Evolutionary conservation across 2,797 vertebrate genomes (phyloP), one percentile per base, ranked within the genome.

Genomic region (Acomys russatus): DNA sequence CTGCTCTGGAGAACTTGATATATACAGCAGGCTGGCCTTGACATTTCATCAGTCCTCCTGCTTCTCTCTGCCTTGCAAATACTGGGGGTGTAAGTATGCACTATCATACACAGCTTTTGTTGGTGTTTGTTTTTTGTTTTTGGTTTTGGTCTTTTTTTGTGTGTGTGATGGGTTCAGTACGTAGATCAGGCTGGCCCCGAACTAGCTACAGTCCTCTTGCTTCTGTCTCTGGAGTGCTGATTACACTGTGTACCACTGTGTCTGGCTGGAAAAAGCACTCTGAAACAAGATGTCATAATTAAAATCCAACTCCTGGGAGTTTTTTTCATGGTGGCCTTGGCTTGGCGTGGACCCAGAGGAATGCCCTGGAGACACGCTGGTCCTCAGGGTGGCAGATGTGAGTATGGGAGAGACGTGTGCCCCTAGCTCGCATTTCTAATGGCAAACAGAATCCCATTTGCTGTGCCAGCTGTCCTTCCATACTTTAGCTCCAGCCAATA

Each of bases 401-500:
- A 66, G 59, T 64, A 18, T 73, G 92, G 74, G 83, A 54, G n/a
- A 86, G 51, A 86, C 6, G 30, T 23, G 71, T 51, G 30, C 71
- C 87, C 87, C 59, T 44, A 77, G 77, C 38, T 74, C 54, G 38
- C 82, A 51, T 78, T 95, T 68, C 90, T 79, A 12, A 71, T n/a
- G 79, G 95, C 84, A 82, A 92, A 91, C 94, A 86, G 96, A 96
- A 97, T 96, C 94, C 97, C 97, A 96, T 94, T 98, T 98, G 97
- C 97, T 94, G 95, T 97, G 91, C 98, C 98, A 98, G 98, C 98
- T 98, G 98, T 98, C 98, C 91, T 97, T 95, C 92, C 78, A 74
- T 98, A 97, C 96, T 98, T 98, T 96, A 95, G 97, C 94, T 97
- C 77, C 97, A 71, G 97, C 93, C 97, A 98, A 2, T 98, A 98